Evolutionary conservation across 2,888 invertebrate genomes (phyloP).

Genomic region (Lycaena phlaeas): DNA sequence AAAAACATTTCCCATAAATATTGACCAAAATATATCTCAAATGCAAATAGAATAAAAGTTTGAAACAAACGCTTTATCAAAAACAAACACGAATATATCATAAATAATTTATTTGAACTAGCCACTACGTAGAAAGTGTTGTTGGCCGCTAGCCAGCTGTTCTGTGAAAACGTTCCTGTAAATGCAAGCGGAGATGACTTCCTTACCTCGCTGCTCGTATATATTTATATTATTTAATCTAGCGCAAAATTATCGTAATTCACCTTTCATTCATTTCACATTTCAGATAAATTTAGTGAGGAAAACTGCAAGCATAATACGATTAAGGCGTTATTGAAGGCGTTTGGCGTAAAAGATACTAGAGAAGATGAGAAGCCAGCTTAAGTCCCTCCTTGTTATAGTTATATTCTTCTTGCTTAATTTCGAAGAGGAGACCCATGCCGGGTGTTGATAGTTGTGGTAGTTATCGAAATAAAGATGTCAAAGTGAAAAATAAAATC

Average conservation of each 20-base stretch:
- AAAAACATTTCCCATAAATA: too few species aligned
- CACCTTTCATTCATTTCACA: constrained; percentile 3
- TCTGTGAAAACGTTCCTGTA: constrained; percentile 40
- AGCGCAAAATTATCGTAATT: constrained; percentile 1
- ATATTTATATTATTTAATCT: constrained; percentile 19
- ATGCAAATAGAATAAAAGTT: constrained; percentile 9
- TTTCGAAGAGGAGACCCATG: too few species aligned
- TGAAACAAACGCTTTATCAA: constrained; percentile 7
- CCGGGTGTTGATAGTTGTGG: too few species aligned
- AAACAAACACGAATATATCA: constrained; percentile 10
- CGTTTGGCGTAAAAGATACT: too few species aligned
- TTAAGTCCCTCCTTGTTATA: too few species aligned
- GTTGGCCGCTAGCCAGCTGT: constrained; percentile 46
- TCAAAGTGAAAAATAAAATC: too few species aligned
- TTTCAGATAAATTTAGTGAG: too few species aligned
- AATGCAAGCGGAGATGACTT: constrained; percentile 34
- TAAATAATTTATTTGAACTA: constrained; percentile 36
- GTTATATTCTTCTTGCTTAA: too few species aligned
- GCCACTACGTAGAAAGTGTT: constrained; percentile 35
- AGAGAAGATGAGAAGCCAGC: too few species aligned
- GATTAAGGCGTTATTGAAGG: too few species aligned
- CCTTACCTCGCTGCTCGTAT: constrained; percentile 28
- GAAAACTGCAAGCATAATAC: too few species aligned
- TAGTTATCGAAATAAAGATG: too few species aligned
- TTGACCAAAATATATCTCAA: constrained; percentile 1